Base-by-base conservation (phyloP, 2,797 vertebrate species). In the Clarias pachynema region DNA sequence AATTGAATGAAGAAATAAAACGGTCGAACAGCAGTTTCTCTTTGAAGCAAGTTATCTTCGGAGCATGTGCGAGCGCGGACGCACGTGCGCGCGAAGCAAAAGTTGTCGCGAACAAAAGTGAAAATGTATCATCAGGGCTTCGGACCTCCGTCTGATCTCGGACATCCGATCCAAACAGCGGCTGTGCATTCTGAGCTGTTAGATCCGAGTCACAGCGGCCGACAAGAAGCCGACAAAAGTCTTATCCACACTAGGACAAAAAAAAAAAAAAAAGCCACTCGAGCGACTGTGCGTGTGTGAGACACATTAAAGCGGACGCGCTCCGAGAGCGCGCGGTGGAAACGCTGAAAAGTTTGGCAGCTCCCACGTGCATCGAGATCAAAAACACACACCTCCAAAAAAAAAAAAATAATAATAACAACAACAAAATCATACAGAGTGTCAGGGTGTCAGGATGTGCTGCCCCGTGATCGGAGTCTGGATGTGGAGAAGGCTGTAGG, bases 381-480 rank as follows among this genome's bases (percentile, higher is more conserved):
- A 31, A 8, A 66, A 3, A 22, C 26, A 31, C 7, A 14, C 57
- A 8, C 6, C 24, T 18, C 22, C 15, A 22, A 16, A 79, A 34
- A 40, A 31, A 60, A 14, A 14, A 0, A 29, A 0, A 65, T 37
- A 37, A 37, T 37, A 37, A 37, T 5, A 37, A 37, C 5, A 37
- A 37, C 37, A 9, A 29, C 12, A 29, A 10, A 29, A 3, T 0
- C n/a, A 65, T 2, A 60, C n/a, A 34, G 5, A 44, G 16, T 65
- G 12, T 66, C 1, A 9, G 15, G 7, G 37, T 10, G 1, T 34
- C 2, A 5, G 15, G 15, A 65, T 5, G 1, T 34, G 31, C 15
- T 60, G 34, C 14, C 26, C 16, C 29, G n/a, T 65, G 78, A 15
- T 62, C 22, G 87, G 90, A 90, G 92, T 34, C 90, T 84, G 89